Conservation (phyloP, 2,888 invertebrate species). For the Drosophila leonis region DNA sequence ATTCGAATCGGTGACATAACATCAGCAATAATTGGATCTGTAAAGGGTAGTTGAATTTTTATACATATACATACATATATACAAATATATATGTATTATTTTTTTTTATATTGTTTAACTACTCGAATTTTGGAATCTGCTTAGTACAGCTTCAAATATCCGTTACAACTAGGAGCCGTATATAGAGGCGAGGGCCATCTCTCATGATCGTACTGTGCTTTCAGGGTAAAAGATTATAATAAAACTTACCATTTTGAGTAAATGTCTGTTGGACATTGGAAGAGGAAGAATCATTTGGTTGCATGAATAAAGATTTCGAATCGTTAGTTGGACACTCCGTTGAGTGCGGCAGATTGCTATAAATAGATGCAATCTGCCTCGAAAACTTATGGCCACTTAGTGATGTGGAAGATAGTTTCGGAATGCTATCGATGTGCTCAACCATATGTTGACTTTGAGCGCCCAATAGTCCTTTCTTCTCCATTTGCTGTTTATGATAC, state of each 20-base stretch:
- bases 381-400: constrained; percentile 30
- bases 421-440: constrained; percentile 29
- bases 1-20: constrained; percentile 78
- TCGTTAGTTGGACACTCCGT: not conserved
- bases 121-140: not conserved
- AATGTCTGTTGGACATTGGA: constrained; percentile 26
- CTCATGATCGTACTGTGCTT: too few relatives aligned
- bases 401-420: constrained; percentile 74
- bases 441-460: constrained; percentile 18
- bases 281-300: not conserved
- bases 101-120: not conserved
- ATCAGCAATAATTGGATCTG: constrained; percentile 16
- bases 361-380: constrained; percentile 15
- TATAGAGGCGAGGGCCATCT: not conserved
- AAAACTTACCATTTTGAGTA: constrained; percentile 30
- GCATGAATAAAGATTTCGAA: constrained; percentile 5
- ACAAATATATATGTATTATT: not conserved
- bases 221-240: not conserved
- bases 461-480: constrained; percentile 79
- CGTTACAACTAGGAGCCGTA: not conserved
- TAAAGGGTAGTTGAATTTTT: not conserved
- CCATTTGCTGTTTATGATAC: constrained; percentile 85
- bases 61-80: not conserved
- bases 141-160: too few relatives aligned
- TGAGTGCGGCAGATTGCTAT: constrained; percentile 34